Conservation (phyloP, 1,140 invertebrate species). For the Leptoteleia sp. region DNA sequence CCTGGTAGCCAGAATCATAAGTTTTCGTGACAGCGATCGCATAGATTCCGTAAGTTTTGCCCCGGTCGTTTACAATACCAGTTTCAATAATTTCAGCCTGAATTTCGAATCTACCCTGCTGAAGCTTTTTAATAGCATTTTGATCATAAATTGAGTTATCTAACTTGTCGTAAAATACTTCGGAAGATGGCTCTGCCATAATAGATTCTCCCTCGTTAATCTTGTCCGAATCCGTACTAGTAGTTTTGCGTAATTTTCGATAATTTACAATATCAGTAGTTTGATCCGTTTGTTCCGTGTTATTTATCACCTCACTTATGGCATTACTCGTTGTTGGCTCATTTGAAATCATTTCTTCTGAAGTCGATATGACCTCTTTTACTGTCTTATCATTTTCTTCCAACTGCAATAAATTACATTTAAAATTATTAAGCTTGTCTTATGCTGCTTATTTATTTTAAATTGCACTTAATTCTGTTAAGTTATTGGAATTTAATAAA, state of each 20-base stretch:
- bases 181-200: conserved; percentile 69
- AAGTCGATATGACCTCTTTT: conserved; percentile 38
- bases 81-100: conserved; percentile 87
- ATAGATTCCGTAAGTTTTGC: conserved; percentile 94
- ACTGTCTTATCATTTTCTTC: conserved; percentile 44
- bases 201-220: conserved; percentile 65
- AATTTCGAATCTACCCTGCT: conserved; percentile 83
- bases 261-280: conserved; percentile 17
- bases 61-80: conserved; percentile 88
- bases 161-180: conserved; percentile 69
- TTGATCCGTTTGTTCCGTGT: conserved; percentile 59
- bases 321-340: conserved; percentile 57
- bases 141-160: conserved; percentile 73
- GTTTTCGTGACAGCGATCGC: conserved; percentile 89
- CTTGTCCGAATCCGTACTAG: conserved; percentile 67
- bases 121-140: conserved; percentile 81
- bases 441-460: too few species aligned
- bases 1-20: conserved; percentile 85
- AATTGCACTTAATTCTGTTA: too few species aligned
- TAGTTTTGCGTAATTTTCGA: conserved; percentile 60
- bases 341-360: conserved; percentile 56
- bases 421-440: conserved; percentile 1
- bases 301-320: conserved; percentile 41
- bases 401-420: conserved; percentile 1
- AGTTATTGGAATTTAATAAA: too few species aligned